Evolutionary conservation across 1,140 invertebrate species (phyloP), one percentile per base, ranked within the genome.

Genomic region (Drosophila eugracilis): DNA sequence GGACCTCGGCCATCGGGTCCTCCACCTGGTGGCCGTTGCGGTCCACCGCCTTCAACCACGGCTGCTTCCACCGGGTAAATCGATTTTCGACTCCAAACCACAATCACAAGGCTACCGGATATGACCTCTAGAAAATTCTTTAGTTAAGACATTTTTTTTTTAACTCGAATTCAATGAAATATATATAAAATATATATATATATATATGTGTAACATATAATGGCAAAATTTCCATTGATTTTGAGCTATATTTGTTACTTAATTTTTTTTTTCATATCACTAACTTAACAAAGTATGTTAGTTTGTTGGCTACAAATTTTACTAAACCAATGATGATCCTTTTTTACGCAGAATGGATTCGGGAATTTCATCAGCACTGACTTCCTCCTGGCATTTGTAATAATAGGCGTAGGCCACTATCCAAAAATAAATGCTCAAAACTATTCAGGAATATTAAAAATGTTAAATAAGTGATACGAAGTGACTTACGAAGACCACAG

Each of bases 1-100:
- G 84, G 85, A 1, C 54, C 76, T 0, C 76, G 60, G 0, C 84
- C 84, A 0, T 50, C 70, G 12, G 85, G 85, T 5, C 73, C 55
- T 15, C 83, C 81, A 1, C 72, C 72, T 2, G 59, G 71, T 3
- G 67, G 69, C 5, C 80, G 50, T 5, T 60, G 53, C 6, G 39
- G 49, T 9, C 30, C 59, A 4, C 81, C 80, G 0, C 58, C 60
- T 4, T 45, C 70, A 14, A 88, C 78, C n/a, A 75, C 83, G 4
- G 65, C 83, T 7, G 65, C 83, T 5, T 5, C 62, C 2, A 34
- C 83, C 1, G 76, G 78, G 24, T 78, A 44, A 32, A n/a, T 22
- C 17, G 7, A 17, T 32, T 12, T 1, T 10, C 6, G 17, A 32
- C 7, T 9, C 6, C 42, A 24, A 37, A 5, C n/a, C 32, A 30